These are phyloP conservation scores for Thereuonema tuberculata DNA, from an alignment of 1,140 invertebrate genomes.

Conservation along the genomic window DNA sequence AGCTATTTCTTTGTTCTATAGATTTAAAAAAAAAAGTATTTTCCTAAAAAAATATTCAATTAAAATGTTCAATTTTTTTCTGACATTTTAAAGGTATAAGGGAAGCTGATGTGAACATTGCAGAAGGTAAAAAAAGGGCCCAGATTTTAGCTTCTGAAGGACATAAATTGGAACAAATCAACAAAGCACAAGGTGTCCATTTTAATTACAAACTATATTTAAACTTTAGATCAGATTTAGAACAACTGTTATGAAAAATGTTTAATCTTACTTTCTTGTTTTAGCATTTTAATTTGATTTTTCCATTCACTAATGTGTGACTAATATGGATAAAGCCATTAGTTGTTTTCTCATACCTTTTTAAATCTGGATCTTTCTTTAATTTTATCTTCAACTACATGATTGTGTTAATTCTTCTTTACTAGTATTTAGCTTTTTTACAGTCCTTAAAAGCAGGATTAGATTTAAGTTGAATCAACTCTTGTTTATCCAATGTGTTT, in stretches of 20 bases:
- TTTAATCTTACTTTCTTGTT: background rate
- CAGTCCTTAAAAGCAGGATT: too few species aligned
- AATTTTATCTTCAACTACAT: background rate
- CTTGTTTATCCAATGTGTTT: background rate
- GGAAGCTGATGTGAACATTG: slow-evolving; percentile 94
- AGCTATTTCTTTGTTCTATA: too few species aligned
- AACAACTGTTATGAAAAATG: too few species aligned
- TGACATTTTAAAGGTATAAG: slow-evolving; percentile 40
- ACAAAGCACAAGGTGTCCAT: slow-evolving; percentile 41
- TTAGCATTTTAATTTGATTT: background rate
- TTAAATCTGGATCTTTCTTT: background rate
- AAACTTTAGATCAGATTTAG: background rate
- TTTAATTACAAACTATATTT: background rate
- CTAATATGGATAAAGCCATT: background rate
- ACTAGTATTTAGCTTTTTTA: background rate
- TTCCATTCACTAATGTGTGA: background rate
- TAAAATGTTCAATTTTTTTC: too few species aligned
- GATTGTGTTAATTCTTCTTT: background rate
- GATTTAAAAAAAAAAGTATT: too few species aligned
- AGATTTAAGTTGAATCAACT: too few species aligned
- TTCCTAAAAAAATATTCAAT: too few species aligned
- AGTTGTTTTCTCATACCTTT: background rate
- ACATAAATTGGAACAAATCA: slow-evolving; percentile 30
- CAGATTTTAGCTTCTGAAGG: slow-evolving; percentile 76
- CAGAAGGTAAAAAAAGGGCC: slow-evolving; percentile 82